Evolutionary conservation across 2,888 invertebrate species (phyloP).

Genomic region (Limnephilus rhombicus): DNA sequence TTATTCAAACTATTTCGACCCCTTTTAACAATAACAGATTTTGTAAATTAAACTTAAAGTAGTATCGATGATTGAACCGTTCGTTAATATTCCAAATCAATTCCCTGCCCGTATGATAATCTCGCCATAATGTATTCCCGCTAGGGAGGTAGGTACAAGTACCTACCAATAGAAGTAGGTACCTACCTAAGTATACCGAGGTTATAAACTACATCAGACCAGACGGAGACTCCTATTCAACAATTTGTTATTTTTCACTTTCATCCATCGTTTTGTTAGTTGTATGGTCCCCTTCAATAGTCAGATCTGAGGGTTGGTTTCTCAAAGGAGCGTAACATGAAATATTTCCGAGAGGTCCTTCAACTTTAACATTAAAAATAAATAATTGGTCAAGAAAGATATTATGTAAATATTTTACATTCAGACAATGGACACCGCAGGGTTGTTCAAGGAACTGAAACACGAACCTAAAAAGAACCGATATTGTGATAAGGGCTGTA

Average conservation of each 20-base stretch:
- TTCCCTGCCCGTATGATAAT: slow-evolving; percentile 64
- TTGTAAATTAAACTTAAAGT: neutral
- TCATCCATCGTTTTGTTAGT: slow-evolving; percentile 28
- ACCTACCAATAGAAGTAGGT: slow-evolving; percentile 28
- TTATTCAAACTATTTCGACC: neutral
- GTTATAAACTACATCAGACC: neutral
- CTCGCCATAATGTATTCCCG: slow-evolving; percentile 49
- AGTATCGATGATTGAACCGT: slow-evolving; percentile 49
- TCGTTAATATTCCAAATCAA: slow-evolving; percentile 63
- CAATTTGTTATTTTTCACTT: slow-evolving; percentile 63
- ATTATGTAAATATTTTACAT: no score
- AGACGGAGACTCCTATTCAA: slow-evolving; percentile 50
- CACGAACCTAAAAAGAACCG: no score
- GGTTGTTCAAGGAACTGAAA: no score
- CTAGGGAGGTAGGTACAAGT: neutral
- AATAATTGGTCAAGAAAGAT: no score
- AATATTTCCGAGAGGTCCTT: neutral
- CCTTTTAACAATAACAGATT: neutral
- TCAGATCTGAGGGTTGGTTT: slow-evolving; percentile 3
- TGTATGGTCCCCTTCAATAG: neutral
- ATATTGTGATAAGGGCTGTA: no score
- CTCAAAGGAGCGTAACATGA: neutral
- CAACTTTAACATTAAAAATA: no score
- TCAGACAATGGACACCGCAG: no score
- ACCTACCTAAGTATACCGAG: slow-evolving; percentile 17